Evolutionary conservation across 2,888 invertebrate genomes (phyloP).

Genomic region (Ethmia dodecea): DNA sequence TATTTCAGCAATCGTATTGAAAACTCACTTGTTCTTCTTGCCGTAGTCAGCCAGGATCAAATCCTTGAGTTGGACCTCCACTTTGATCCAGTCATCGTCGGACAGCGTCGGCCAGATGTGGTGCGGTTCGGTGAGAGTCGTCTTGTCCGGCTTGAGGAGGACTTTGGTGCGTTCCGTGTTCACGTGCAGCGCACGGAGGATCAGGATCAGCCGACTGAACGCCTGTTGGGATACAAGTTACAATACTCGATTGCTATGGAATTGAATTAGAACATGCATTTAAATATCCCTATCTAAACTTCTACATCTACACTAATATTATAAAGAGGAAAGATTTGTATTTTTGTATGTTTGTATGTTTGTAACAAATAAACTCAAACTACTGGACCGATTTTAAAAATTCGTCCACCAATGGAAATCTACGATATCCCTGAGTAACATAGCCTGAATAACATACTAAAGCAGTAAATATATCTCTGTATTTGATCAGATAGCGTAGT

Average conservation of each 20-base stretch:
- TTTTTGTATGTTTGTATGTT: too few species aligned
- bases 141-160: conserved; percentile 98
- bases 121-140: conserved; percentile 98
- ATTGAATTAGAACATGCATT: too few species aligned
- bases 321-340: too few species aligned
- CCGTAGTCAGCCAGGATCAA: conserved; percentile 99
- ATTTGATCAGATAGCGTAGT: conserved; percentile 53
- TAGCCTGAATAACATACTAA: too few species aligned
- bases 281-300: too few species aligned
- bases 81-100: conserved; percentile 99
- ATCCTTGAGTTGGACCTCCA: conserved; percentile 98
- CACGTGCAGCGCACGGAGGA: conserved; percentile 97
- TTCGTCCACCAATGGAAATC: too few species aligned
- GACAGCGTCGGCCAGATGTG: conserved; percentile 99
- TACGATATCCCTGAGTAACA: too few species aligned
- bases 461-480: too few species aligned
- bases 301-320: too few species aligned
- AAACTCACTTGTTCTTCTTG: conserved; percentile 96
- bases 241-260: not conserved
- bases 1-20: too few species aligned
- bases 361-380: too few species aligned
- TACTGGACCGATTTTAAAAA: too few species aligned
- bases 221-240: conserved; percentile 83
- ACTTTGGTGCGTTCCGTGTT: conserved; percentile 99
- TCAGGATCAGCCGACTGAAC: conserved; percentile 97